Evolutionary conservation across 2,888 invertebrate species (phyloP).

Genomic region (Drosophila paranaensis): DNA sequence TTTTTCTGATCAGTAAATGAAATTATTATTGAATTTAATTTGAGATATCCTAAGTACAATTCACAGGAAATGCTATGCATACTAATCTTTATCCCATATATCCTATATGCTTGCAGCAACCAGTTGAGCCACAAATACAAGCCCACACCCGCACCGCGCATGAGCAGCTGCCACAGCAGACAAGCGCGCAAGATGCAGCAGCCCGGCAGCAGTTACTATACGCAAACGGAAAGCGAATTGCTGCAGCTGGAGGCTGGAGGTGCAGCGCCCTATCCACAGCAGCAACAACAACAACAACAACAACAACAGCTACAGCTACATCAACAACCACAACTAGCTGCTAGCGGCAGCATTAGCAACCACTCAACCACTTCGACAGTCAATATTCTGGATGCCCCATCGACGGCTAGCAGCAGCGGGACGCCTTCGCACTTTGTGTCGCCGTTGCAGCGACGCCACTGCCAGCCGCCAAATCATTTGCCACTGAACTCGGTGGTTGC

Average conservation of each 20-base stretch:
- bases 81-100: slow-evolving; percentile 1
- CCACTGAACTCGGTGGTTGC: slow-evolving; percentile 80
- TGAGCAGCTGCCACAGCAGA: slow-evolving; percentile 29
- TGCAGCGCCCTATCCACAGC: slow-evolving; percentile 62
- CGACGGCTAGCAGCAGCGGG: slow-evolving; percentile 69
- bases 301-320: slow-evolving; percentile 44
- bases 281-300: slow-evolving; percentile 45
- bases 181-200: slow-evolving; percentile 74
- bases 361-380: slow-evolving; percentile 29
- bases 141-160: slow-evolving; percentile 62
- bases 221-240: slow-evolving; percentile 84
- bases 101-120: slow-evolving; percentile 16
- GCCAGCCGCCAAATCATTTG: slow-evolving; percentile 77
- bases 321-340: slow-evolving; percentile 49
- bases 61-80: no score
- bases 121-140: slow-evolving; percentile 48
- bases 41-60: no score
- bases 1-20: no score
- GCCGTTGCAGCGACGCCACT: slow-evolving; percentile 84
- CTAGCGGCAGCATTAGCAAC: slow-evolving; percentile 44
- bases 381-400: slow-evolving; percentile 70
- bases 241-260: slow-evolving; percentile 82
- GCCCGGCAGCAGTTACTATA: slow-evolving; percentile 83
- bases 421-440: slow-evolving; percentile 79
- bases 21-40: no score